These are phyloP conservation scores for Actinemys pallida DNA, from an alignment of 2,113 vertebrate genomes.

Conservation along the genomic window DNA sequence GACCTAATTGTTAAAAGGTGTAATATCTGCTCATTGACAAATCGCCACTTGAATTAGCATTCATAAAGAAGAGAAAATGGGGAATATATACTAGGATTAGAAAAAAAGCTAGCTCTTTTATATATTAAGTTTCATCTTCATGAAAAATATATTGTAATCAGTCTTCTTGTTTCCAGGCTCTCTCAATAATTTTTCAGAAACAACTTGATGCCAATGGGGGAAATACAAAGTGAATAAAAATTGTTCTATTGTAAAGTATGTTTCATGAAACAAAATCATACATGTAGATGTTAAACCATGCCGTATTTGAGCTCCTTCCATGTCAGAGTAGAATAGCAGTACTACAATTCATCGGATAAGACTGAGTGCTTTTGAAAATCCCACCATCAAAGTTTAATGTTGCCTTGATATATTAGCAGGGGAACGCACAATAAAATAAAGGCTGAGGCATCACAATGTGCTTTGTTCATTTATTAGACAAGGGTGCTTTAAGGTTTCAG, in stretches of 20 bases:
- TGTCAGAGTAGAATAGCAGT: fast-evolving
- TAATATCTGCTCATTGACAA: neutral
- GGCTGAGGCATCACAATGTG: neutral
- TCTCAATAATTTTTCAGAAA: neutral
- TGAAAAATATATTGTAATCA: neutral
- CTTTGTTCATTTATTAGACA: neutral
- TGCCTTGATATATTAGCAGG: neutral
- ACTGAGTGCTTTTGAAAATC: neutral
- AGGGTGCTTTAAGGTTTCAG: neutral
- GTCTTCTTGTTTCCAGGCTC: neutral
- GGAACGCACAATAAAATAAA: neutral
- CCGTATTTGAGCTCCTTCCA: neutral
- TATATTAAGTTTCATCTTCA: neutral
- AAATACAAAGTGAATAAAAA: neutral
- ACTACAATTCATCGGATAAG: too few relatives aligned
- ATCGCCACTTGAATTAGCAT: neutral
- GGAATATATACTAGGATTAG: neutral
- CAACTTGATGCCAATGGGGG: neutral
- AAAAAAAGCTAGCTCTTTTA: neutral
- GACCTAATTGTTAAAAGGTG: neutral
- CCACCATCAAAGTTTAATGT: neutral
- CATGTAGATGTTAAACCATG: neutral
- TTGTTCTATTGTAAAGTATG: neutral
- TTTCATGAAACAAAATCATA: neutral
- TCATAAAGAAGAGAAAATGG: fast-evolving